Percentiles rank a stretch among this genome's conserved stretches.
These are phyloP conservation scores for Garrulus glandarius DNA, from an alignment of 2,797 vertebrate species.

Conservation along the genomic window DNA sequence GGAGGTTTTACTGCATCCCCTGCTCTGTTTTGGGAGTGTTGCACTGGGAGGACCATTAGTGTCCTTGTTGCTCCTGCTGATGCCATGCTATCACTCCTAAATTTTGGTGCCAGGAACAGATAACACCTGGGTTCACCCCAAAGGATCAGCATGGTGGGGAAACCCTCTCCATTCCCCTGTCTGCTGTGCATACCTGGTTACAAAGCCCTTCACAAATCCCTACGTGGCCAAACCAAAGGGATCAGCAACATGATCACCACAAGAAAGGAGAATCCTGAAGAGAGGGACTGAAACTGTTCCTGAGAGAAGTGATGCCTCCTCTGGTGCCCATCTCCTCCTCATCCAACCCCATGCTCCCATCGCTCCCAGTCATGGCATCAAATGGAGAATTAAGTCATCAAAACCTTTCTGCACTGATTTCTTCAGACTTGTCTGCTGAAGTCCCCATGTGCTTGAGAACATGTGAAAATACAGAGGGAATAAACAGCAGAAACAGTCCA, in stretches of 20 bases:
- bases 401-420: background rate
- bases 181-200: background rate
- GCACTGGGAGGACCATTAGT: rapidly evolving
- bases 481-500: background rate
- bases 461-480: background rate
- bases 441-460: background rate
- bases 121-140: background rate
- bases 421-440: background rate
- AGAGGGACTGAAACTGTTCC: background rate
- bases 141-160: background rate
- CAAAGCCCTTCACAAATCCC: background rate
- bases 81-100: background rate
- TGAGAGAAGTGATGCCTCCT: background rate
- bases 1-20: background rate
- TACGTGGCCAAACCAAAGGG: rapidly evolving
- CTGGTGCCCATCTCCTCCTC: background rate
- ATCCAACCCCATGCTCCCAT: background rate
- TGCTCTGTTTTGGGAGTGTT: background rate
- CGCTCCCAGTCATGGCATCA: rapidly evolving
- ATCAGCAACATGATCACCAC: background rate
- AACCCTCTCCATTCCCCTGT: background rate
- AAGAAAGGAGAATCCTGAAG: background rate
- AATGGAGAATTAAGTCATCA: background rate
- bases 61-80: background rate
- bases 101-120: background rate